Base-by-base conservation (phyloP, 2,888 invertebrate genomes). In the Coecobrya sp. region DNA sequence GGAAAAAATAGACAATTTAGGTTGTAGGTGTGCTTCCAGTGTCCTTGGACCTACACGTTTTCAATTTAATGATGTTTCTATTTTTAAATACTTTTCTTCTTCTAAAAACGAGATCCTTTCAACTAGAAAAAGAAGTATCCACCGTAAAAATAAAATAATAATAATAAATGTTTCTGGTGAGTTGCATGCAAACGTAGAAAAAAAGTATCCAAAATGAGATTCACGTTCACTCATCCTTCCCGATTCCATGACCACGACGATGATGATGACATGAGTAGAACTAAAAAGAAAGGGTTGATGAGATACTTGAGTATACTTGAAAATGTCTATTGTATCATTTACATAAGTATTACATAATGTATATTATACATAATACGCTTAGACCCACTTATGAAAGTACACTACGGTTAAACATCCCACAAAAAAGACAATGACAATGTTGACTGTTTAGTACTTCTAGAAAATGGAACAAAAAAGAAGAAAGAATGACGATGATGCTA, bases 281-380 rank as follows among this genome's bases (percentile, higher is more conserved):
- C 22, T 13, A 49, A 68, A 68, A 7, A 68, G 68, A 68, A 68
- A 68, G 68, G 68, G 68, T 16, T 68, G 70, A 70, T 42, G 70
- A 70, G 19, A 42, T 70, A 42, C 19, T 70, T 42, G 19, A 36
- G 42, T 0, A 70, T 19, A n/a, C 70, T 70, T 70, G 70, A 65
- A 42, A 70, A 70, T 19, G 70, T 70, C 70, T 70, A 70, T 70
- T 70, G 13, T 65, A 65, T 65, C 25, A 70, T 70, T 70, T 42
- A 36, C 70, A 36, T 27, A 70, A 70, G 70, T 70, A 42, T 42
- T 70, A 16, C 42, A 1, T 11, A n/a, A n/a, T n/a, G n/a, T n/a
- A n/a, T n/a, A n/a, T n/a, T n/a, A 25, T 19, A 19, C 42, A 19
- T 25, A 70, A 42, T 10, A 36, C 5, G 36, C 11, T 42, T 70